A percentile compares a stretch with the other conserved stretches of the same genome.
Evolutionary conservation across 2,113 vertebrate genomes (phyloP).

Genomic region (Oryzias celebensis): DNA sequence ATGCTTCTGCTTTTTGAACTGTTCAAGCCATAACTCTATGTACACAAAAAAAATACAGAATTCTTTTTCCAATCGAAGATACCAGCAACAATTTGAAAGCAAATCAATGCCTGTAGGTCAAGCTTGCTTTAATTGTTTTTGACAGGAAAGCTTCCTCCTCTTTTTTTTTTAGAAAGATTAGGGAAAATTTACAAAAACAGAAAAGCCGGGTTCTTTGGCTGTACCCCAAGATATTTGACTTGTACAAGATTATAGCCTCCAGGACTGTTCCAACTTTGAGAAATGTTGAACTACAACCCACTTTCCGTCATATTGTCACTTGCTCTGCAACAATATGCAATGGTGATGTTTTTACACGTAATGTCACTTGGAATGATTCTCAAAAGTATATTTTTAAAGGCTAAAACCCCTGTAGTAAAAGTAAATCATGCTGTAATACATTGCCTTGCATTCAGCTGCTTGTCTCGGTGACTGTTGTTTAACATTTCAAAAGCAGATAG

Average conservation of each 20-base stretch:
- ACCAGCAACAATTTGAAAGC: constrained; percentile 17
- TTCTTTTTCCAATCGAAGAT: background rate
- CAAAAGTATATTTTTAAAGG: background rate
- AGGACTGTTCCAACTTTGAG: constrained; percentile 19
- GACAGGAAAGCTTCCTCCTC: background rate
- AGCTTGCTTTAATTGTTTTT: constrained; percentile 7
- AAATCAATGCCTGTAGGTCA: constrained; percentile 2
- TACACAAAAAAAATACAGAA: constrained; percentile 2
- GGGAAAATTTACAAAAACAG: constrained; percentile 28
- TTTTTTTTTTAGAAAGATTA: constrained; percentile 4
- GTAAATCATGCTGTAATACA: background rate
- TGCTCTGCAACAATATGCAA: constrained; percentile 20
- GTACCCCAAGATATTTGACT: constrained; percentile 36
- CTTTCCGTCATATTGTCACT: constrained; percentile 24
- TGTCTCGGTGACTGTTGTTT: background rate
- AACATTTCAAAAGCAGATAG: background rate
- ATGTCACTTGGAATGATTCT: constrained; percentile 28
- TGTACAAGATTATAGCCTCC: constrained; percentile 27
- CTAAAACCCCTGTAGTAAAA: constrained; percentile 10
- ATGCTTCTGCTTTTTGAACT: constrained; percentile 39
- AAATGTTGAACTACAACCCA: constrained; percentile 28
- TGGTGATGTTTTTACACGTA: constrained; percentile 25
- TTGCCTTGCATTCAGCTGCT: background rate
- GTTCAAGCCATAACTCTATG: constrained; percentile 8
- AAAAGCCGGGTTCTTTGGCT: constrained; percentile 24